These are phyloP conservation scores for Clarias batrachus DNA, from an alignment of 2,113 vertebrate species.

Conservation along the genomic window DNA sequence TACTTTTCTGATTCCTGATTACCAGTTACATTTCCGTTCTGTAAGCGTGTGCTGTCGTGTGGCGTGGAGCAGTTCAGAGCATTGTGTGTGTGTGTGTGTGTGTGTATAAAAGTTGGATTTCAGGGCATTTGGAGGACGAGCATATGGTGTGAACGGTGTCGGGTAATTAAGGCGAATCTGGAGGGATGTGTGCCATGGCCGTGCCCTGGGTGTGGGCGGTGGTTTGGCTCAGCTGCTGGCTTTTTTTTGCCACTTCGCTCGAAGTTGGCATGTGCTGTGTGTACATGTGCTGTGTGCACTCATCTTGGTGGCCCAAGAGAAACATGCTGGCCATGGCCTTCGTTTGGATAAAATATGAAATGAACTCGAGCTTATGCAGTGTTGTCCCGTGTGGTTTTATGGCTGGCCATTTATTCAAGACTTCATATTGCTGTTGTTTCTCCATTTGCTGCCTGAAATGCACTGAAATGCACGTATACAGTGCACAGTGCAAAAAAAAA, in stretches of 20 bases:
- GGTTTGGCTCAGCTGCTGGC: constrained; percentile 33
- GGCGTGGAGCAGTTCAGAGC: background rate
- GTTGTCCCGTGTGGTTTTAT: background rate
- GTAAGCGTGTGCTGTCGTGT: background rate
- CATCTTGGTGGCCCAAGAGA: background rate
- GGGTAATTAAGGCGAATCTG: constrained; percentile 44
- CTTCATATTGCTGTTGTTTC: background rate
- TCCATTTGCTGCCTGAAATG: background rate
- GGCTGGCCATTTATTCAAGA: background rate
- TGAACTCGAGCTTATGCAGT: background rate
- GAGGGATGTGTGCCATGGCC: constrained; percentile 23
- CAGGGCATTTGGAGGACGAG: constrained; percentile 28
- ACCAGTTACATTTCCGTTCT: background rate
- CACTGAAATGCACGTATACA: background rate
- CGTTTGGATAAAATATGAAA: background rate
- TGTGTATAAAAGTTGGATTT: background rate
- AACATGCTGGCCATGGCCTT: too few relatives aligned
- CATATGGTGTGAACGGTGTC: constrained; percentile 48
- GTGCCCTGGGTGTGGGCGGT: constrained; percentile 19
- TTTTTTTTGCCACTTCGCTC: constrained; percentile 8
- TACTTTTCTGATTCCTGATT: background rate
- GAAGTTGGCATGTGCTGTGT: background rate
- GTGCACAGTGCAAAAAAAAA: too few relatives aligned
- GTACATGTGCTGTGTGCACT: background rate
- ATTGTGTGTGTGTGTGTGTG: background rate